Evolutionary conservation across 2,888 invertebrate species (phyloP).

Genomic region (Frankliniella intonsa): DNA sequence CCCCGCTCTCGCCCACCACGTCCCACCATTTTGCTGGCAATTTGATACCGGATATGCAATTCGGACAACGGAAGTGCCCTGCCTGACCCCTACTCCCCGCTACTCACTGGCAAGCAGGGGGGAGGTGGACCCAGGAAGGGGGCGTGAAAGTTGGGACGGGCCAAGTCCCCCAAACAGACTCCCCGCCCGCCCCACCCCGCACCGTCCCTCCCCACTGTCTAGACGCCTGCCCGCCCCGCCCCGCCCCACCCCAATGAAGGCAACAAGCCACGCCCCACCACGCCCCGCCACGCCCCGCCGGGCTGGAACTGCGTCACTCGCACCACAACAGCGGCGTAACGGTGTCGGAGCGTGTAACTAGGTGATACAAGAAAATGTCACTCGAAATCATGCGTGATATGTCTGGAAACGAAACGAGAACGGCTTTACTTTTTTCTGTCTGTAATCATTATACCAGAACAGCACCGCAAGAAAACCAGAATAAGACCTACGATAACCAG

Average conservation of each 20-base stretch:
- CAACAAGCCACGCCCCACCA: not conserved
- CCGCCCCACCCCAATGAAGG: not conserved
- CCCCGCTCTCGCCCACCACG: no score
- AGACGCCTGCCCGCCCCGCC: conserved; percentile 2
- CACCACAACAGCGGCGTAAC: not conserved
- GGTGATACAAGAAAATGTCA: not conserved
- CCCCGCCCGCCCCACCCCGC: not conserved
- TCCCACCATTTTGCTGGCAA: not conserved
- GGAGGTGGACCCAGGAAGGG: not conserved
- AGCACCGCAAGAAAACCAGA: no score
- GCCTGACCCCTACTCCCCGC: not conserved
- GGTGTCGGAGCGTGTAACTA: not conserved
- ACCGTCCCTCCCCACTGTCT: not conserved
- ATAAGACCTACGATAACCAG: no score
- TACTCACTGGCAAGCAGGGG: not conserved
- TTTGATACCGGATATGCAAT: conserved; percentile 11
- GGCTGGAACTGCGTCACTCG: not conserved
- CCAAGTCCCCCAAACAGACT: not conserved
- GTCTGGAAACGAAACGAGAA: no score
- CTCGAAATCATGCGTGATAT: no score
- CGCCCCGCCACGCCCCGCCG: not conserved
- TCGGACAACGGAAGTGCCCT: not conserved
- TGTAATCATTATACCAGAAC: no score
- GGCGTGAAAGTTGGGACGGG: conserved; percentile 18
- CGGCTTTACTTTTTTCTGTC: no score